Evolutionary conservation across 2,113 vertebrate genomes (phyloP).

Genomic region (Nibea albiflora): DNA sequence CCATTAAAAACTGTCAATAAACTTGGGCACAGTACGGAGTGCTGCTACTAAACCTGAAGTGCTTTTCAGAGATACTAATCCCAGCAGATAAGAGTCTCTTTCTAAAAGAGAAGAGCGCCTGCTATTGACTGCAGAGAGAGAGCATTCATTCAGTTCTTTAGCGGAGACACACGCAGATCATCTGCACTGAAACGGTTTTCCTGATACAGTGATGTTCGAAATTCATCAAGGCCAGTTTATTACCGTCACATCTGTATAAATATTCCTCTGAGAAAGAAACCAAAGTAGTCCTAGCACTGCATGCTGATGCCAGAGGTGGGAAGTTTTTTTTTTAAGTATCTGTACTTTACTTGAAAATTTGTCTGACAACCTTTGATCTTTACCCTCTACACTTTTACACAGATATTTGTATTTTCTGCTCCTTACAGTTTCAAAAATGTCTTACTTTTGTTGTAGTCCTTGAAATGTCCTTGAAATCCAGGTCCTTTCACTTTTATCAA

Average conservation of each 20-base stretch:
- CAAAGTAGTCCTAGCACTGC: background rate
- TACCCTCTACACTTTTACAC: too few relatives aligned
- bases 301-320: too few relatives aligned
- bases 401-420: too few relatives aligned
- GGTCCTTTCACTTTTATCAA: too few relatives aligned
- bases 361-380: too few relatives aligned
- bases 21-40: too few relatives aligned
- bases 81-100: background rate
- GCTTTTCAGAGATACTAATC: background rate
- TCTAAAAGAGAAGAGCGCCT: background rate
- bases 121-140: background rate
- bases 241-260: background rate
- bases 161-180: constrained; percentile 1
- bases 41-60: background rate
- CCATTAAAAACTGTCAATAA: constrained; percentile 15
- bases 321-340: too few relatives aligned
- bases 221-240: background rate
- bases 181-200: background rate
- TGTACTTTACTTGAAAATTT: too few relatives aligned
- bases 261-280: background rate
- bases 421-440: too few relatives aligned
- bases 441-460: too few relatives aligned
- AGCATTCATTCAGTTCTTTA: background rate
- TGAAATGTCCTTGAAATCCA: too few relatives aligned
- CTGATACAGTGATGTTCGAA: too few relatives aligned